These are phyloP conservation scores for Bradypodion pumilum DNA, from an alignment of 2,797 vertebrate genomes.

Conservation along the genomic window DNA sequence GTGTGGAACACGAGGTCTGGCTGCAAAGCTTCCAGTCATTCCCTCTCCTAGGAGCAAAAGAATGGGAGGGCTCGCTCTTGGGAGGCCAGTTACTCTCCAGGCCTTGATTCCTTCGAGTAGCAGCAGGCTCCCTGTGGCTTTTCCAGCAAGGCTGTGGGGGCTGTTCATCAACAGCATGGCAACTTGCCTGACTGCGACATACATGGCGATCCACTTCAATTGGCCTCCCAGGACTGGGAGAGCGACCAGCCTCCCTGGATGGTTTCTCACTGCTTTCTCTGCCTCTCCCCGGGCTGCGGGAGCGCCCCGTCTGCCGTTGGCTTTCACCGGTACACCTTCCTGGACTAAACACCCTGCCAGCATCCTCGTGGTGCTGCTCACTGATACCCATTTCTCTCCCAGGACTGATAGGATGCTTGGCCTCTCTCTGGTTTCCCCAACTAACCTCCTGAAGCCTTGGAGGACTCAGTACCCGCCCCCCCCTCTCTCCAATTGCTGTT, in stretches of 20 bases:
- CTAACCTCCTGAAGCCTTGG: slow-evolving; percentile 24
- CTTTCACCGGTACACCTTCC: background rate
- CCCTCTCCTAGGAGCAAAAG: slow-evolving; percentile 11
- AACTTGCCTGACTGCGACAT: background rate
- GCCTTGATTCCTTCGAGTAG: background rate
- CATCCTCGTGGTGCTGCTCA: slow-evolving; percentile 27
- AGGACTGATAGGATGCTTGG: slow-evolving; percentile 38
- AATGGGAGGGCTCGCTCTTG: slow-evolving; percentile 19
- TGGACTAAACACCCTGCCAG: background rate
- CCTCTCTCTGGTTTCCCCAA: background rate
- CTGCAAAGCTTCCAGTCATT: slow-evolving; percentile 52
- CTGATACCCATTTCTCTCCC: slow-evolving; percentile 17
- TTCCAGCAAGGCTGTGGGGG: slow-evolving; percentile 26
- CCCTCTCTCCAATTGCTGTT: background rate
- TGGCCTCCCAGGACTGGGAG: background rate
- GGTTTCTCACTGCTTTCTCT: slow-evolving; percentile 21
- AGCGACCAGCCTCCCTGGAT: background rate
- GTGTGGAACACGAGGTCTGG: slow-evolving; percentile 48
- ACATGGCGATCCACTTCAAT: background rate
- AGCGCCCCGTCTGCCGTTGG: background rate
- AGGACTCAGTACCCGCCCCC: slow-evolving; percentile 1
- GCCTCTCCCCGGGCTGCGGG: slow-evolving; percentile 1
- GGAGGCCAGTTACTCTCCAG: slow-evolving; percentile 47
- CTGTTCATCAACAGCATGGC: slow-evolving; percentile 29
- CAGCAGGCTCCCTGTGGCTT: slow-evolving; percentile 48